phyloP scores from a whole-genome alignment of 2,113 vertebrate species.

The Phoxinus phoxinus region DNA sequence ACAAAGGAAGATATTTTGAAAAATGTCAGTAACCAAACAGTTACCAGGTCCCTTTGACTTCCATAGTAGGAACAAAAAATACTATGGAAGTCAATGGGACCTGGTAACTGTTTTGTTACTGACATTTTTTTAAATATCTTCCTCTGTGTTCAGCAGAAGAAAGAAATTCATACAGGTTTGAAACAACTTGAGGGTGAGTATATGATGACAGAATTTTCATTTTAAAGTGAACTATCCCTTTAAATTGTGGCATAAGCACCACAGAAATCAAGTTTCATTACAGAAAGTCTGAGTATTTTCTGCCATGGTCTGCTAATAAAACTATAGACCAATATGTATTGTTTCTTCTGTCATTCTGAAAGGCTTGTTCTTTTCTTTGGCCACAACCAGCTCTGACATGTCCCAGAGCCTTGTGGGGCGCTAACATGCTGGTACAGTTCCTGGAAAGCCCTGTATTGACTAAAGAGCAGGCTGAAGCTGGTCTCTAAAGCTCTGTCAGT shows the following conservation, averaged over 20 bases:
- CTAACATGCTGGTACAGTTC: neutral
- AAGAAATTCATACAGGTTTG: too few species aligned
- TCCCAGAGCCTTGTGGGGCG: neutral
- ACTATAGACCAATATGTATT: neutral
- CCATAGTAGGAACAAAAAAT: too few species aligned
- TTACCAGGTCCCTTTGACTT: too few species aligned
- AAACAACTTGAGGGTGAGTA: too few species aligned
- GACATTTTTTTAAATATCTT: too few species aligned
- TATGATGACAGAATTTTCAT: too few species aligned
- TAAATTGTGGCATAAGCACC: neutral
- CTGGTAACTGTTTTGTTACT: too few species aligned
- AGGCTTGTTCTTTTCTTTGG: neutral
- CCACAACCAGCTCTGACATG: neutral
- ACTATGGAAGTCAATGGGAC: too few species aligned
- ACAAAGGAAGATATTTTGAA: too few species aligned
- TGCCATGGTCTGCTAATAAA: neutral
- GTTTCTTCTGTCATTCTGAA: neutral
- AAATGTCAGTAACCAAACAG: too few species aligned
- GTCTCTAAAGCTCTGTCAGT: conserved; percentile 1
- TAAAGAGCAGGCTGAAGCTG: neutral
- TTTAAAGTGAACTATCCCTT: too few species aligned
- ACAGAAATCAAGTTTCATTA: neutral
- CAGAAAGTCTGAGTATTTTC: neutral
- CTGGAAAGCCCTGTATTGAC: conserved; percentile 35
- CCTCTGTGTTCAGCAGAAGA: too few species aligned